Conservation (phyloP, 2,797 vertebrate genomes). For the Poeciliopsis infans region DNA sequence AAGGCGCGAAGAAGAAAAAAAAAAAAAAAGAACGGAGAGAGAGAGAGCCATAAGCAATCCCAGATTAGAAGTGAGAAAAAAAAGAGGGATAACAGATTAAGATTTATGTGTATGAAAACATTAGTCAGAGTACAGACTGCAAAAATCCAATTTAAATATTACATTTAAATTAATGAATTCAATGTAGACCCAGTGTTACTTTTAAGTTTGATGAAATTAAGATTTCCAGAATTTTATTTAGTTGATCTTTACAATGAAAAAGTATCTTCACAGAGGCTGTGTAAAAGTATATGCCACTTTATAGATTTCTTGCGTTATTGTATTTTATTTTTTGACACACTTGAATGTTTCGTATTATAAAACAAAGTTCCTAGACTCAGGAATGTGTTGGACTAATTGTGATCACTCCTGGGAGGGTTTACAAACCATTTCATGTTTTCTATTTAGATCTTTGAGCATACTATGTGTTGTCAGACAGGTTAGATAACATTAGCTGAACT, state of each 20-base stretch:
- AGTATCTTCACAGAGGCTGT: not conserved
- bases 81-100: not conserved
- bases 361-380: not conserved
- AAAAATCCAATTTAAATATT: not conserved
- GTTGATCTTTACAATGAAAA: not conserved
- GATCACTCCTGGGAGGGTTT: not conserved
- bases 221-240: not conserved
- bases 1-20: slow-evolving; percentile 16
- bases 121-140: not conserved
- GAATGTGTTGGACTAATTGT: not conserved
- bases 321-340: not conserved
- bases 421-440: not conserved
- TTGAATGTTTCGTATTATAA: not conserved
- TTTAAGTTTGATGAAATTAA: not conserved
- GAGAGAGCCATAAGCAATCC: not conserved
- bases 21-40: not conserved
- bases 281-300: not conserved
- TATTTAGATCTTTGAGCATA: not conserved
- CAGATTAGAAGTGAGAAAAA: slow-evolving; percentile 1
- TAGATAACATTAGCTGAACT: not conserved
- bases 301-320: not conserved
- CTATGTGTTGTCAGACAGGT: not conserved
- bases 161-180: not conserved
- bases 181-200: not conserved
- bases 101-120: slow-evolving; percentile 2